Percentiles rank a stretch among this genome's conserved stretches.
These are phyloP conservation scores for Lithophane socia DNA, from an alignment of 2,888 invertebrate genomes.

Conservation along the genomic window DNA sequence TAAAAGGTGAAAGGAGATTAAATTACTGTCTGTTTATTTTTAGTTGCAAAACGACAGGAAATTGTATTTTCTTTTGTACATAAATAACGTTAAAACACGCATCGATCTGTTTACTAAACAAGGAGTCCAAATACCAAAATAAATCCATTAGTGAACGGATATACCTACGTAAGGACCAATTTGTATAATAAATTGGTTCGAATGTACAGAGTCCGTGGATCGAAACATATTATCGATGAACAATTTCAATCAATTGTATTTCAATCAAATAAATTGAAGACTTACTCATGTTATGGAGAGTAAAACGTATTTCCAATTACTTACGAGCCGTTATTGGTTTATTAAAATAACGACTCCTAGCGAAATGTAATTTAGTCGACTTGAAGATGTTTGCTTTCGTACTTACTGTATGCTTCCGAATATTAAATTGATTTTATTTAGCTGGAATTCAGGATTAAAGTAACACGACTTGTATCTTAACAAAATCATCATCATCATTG, in stretches of 20 bases:
- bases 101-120: slow-evolving; percentile 29
- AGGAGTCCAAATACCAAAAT: slow-evolving; percentile 20
- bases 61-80: slow-evolving; percentile 12
- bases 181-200: slow-evolving; percentile 1
- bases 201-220: background rate
- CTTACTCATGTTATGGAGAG: background rate
- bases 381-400: background rate
- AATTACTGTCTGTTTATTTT: slow-evolving; percentile 1
- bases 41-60: background rate
- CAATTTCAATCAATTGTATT: slow-evolving; percentile 17
- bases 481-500: background rate
- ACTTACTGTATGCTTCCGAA: background rate
- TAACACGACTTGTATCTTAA: background rate
- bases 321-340: slow-evolving; percentile 25
- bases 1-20: background rate
- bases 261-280: slow-evolving; percentile 16
- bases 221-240: slow-evolving; percentile 9
- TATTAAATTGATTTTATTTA: slow-evolving; percentile 3
- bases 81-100: background rate
- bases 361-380: background rate
- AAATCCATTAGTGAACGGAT: slow-evolving; percentile 11
- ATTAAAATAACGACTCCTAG: slow-evolving; percentile 11
- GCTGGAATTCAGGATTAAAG: background rate
- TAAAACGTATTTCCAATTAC: slow-evolving; percentile 27
- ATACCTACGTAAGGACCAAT: background rate